These are phyloP conservation scores for Lethrus apterus DNA, from an alignment of 1,140 invertebrate species.

Conservation along the genomic window DNA sequence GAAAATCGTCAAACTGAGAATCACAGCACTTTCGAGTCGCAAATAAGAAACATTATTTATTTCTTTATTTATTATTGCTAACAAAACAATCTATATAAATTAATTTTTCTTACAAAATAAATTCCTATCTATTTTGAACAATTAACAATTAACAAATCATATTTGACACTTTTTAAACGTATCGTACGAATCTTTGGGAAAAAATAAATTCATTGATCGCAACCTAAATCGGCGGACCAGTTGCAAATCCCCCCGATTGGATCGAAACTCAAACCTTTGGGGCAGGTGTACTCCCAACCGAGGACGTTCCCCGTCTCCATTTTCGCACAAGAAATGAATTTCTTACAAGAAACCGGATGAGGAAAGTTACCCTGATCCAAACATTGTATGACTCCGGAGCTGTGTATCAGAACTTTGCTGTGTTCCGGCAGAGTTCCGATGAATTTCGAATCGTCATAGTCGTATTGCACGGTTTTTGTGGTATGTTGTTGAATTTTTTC, in stretches of 20 bases:
- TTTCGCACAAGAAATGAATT: slow-evolving; percentile 80
- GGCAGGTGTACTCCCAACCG: slow-evolving; percentile 83
- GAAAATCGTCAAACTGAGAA: too few species aligned
- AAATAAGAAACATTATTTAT: too few species aligned
- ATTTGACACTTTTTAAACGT: neutral
- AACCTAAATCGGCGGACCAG: slow-evolving; percentile 71
- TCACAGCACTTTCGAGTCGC: too few species aligned
- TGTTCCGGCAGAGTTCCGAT: slow-evolving; percentile 43
- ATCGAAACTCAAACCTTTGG: slow-evolving; percentile 74
- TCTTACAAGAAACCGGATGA: slow-evolving; percentile 78
- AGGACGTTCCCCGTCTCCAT: slow-evolving; percentile 67
- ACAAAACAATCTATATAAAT: neutral
- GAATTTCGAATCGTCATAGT: slow-evolving; percentile 52
- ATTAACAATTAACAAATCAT: too few species aligned
- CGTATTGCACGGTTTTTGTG: slow-evolving; percentile 47
- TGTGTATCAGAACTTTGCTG: slow-evolving; percentile 42
- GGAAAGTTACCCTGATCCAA: slow-evolving; percentile 82
- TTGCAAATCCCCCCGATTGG: slow-evolving; percentile 84
- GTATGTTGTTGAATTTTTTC: neutral
- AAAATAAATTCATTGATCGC: slow-evolving; percentile 44
- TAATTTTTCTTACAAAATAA: neutral
- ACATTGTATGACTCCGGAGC: slow-evolving; percentile 64
- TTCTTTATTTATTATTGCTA: too few species aligned
- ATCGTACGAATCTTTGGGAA: neutral
- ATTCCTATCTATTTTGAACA: too few species aligned